These are phyloP conservation scores for Sphaeramia orbicularis DNA, from an alignment of 2,797 vertebrate genomes.

Conservation along the genomic window DNA sequence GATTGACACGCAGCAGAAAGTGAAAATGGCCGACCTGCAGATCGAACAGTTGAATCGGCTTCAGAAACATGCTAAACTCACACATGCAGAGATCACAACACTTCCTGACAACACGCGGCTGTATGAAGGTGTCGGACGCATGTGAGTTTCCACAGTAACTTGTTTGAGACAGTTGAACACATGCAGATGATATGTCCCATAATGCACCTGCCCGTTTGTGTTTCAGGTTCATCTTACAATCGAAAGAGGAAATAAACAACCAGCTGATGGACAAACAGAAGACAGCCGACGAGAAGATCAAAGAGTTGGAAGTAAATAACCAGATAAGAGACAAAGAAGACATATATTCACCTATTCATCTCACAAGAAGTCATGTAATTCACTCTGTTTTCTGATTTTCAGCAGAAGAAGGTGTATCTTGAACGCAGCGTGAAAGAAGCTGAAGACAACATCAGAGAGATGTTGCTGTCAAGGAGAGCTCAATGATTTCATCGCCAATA, in stretches of 20 bases:
- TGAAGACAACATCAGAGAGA: conserved; percentile 97
- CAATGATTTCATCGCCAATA: conserved; percentile 79
- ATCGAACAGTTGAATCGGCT: conserved; percentile 94
- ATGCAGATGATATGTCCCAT: background rate
- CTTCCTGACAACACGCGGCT: conserved; percentile 91
- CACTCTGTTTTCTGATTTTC: conserved; percentile 44
- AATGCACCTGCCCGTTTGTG: background rate
- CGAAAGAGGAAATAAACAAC: conserved; percentile 91
- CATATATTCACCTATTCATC: background rate
- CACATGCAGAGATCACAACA: conserved; percentile 88
- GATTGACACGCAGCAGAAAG: conserved; percentile 97
- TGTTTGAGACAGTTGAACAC: background rate
- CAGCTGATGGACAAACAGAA: conserved; percentile 94
- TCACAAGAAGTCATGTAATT: background rate
- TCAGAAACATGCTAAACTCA: conserved; percentile 94
- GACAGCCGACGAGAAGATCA: conserved; percentile 94
- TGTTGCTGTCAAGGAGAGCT: conserved; percentile 93
- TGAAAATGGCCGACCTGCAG: conserved; percentile 94
- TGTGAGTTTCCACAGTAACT: conserved; percentile 85
- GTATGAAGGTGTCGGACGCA: conserved; percentile 96
- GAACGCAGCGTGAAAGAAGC: conserved; percentile 97
- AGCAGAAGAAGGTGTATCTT: conserved; percentile 97
- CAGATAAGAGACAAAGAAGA: background rate
- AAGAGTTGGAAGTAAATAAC: conserved; percentile 91
- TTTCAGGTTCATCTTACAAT: conserved; percentile 95